Evolutionary conservation across 2,113 vertebrate genomes (phyloP), one percentile per base, ranked within the genome.

Genomic region (Rattus rattus): DNA sequence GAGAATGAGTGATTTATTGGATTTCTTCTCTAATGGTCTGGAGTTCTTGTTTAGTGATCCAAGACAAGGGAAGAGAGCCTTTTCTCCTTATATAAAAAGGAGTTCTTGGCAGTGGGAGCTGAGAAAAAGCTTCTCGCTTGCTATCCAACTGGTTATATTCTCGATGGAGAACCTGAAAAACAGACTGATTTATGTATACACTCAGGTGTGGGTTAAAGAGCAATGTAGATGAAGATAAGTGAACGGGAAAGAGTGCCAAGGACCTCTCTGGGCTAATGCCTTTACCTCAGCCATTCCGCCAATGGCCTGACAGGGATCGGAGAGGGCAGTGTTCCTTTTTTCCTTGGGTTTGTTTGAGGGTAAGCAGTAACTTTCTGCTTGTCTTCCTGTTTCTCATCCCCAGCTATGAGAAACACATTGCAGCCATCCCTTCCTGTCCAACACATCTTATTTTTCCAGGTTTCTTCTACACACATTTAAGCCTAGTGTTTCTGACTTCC

Each of bases 41-140:
- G 76, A 92, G 94, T 84, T 89, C 36, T 88, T 16, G 87, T 63
- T 92, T 43, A 30, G 30, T 67, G 63, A 94, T 56, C 87, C 33
- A 52, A 76, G 52, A 76, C 24, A 75, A 93, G 81, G 77, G 14
- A 47, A 56, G 73, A 49, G 28, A 73, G 19, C 4, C 30, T 59
- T 87, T 69, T 73, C 67, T 76, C 59, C 26, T 81, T 19, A 36
- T 13, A 26, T 8, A 75, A 13, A 47, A 73, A 13, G n/a, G 30
- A 84, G 14, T 49, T 63, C 49, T 94, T 83, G 65, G 81, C 33
- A 73, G 11, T 17, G 22, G 65, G 28, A 39, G 19, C 65, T 92
- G 80, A n/a, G n/a, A 43, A 26, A 80, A 84, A 65, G 26, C 17
- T 70, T 67, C 43, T 77, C 9, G 0, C 7, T 79, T 61, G 61